Base-by-base conservation (phyloP, 2,888 invertebrate species). In the Scrobipalpa costella region DNA sequence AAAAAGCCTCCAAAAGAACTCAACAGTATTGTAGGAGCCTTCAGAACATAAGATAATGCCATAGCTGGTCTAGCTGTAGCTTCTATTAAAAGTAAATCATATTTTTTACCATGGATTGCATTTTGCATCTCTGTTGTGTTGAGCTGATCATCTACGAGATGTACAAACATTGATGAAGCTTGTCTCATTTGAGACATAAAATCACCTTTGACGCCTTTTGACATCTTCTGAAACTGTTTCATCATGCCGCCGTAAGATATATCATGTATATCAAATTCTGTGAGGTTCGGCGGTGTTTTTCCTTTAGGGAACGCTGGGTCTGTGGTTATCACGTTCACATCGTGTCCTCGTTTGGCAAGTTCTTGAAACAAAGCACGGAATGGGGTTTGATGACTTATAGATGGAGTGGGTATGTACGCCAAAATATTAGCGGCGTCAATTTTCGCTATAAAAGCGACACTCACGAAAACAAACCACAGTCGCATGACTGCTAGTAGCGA, bases 291-390 rank as follows among this genome's bases (percentile, higher is more conserved):
- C 1, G 76, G 76, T 0, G 73, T 15, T 57, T 66, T 11, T 19
- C 69, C 71, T 61, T 77, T 72, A 0, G 71, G 63, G 15, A 73
- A 78, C 0, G 66, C 73, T 0, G 85, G 85, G 65, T 86, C 68
- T 8, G 90, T 57, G 0, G 90, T 86, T 7, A 87, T 66, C 0
- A 87, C 72, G 0, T 80, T 75, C 0, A 92, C 66, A 50, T 90
- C 77, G 62, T 92, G 90, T 0, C 90, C 90, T 7, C 81, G 71
- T 47, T 69, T 75, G 0, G 79, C 79, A 44, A 92, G 68, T 27
- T 80, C 85, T 19, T 78, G 66, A 33, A 81, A 77, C 0, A 91
- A 57, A 5, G 78, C 69, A 11, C 76, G 73, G 40, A 75, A 84
- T 0, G 75, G 72, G 0, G 81, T 68, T 66, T 83, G 83, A 61